phyloP scores from a whole-genome alignment of 2,113 vertebrate genomes.

The Lynx canadensis region DNA sequence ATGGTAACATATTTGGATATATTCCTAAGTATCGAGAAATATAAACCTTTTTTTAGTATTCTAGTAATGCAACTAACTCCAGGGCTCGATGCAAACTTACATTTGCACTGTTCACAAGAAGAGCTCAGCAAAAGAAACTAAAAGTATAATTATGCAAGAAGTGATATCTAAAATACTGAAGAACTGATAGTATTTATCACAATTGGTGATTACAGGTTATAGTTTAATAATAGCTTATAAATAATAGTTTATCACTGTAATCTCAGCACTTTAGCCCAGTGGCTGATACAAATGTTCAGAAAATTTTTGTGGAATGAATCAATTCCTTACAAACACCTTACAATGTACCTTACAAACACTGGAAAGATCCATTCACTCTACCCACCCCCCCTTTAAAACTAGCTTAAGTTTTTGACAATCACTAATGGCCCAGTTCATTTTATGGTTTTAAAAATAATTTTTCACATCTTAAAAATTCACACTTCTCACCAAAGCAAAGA shows the following conservation, averaged over 20 bases:
- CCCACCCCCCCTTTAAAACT: background rate
- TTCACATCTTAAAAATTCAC: constrained; percentile 25
- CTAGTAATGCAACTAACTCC: background rate
- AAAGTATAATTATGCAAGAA: constrained; percentile 40
- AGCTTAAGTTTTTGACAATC: background rate
- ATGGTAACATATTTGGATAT: constrained; percentile 28
- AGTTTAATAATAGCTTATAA: constrained; percentile 6
- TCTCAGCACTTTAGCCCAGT: background rate
- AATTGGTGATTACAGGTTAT: constrained; percentile 16
- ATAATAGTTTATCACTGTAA: background rate
- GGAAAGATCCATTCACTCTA: background rate
- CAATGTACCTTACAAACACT: background rate
- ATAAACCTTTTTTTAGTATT: constrained; percentile 29
- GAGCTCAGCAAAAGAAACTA: constrained; percentile 23
- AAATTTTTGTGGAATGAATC: background rate
- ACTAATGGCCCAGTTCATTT: background rate
- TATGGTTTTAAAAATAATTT: constrained; percentile 17
- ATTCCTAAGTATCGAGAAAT: constrained; percentile 27
- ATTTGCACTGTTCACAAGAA: background rate
- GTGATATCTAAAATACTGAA: constrained; percentile 2
- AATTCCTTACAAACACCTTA: background rate
- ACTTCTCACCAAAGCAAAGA: constrained; percentile 41
- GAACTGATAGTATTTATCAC: constrained; percentile 6
- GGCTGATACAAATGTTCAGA: background rate
- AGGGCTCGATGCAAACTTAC: background rate